Base-by-base conservation (phyloP, 1,140 invertebrate genomes). In the Condylostylus longicornis region DNA sequence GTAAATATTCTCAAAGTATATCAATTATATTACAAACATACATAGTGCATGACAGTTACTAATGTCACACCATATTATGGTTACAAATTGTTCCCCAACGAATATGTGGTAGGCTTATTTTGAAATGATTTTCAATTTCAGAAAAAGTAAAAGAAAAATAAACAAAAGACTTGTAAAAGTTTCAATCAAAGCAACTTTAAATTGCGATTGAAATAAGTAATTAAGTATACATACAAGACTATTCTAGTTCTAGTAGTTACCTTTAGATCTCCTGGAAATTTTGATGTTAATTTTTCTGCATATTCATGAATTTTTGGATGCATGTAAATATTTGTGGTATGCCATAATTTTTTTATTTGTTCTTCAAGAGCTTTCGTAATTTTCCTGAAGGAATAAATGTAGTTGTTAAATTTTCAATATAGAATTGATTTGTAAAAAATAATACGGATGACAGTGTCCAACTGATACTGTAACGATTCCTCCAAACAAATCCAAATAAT, bases 401-500 rank as follows among this genome's bases (percentile, higher is more conserved):
- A 33, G 0, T 5, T 33, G 7, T n/a, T 25, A 8, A 21, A 18
- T 7, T 18, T 34, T 15, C 9, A 9, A 6, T 13, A 37, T 22
- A 33, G 8, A 18, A 12, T 33, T 9, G 12, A 15, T 10, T 21
- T 34, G 21, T 12, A 15, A 20, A 30, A 21, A 13, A 29, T 32
- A 14, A 33, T 72, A 94, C 86, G 91, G 91, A 70, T 98, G 93
- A 61, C 86, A 95, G 61, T 97, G 93, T 15, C 94, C 94, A n/a
- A 97, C 87, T 35, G 85, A 89, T 18, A 97, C 82, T 0, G 94
- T 98, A 3, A 93, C 90, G 45, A 98, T 95, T 10, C 94, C 94
- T 8, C 76, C 91, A 62, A 94, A 93, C 65, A 95, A 75, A 62
- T 98, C 93, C 18, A 98, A 66, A 62, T 95, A 98, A 49, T 86